Evolutionary conservation across 2,888 invertebrate genomes (phyloP).

Genomic region (Andrena haemorrhoa): DNA sequence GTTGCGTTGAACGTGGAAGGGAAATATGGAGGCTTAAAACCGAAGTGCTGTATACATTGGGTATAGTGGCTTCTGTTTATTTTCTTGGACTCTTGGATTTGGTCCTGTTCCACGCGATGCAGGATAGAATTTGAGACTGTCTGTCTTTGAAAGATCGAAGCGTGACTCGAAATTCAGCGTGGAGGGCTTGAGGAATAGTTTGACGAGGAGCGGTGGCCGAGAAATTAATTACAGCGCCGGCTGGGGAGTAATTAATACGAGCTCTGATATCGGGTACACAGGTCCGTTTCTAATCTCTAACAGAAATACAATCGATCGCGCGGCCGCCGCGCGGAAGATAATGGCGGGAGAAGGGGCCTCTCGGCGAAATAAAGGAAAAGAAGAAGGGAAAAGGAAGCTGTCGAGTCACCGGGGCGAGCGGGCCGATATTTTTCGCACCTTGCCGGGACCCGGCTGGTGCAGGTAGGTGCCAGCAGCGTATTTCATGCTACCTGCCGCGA

Average conservation of each 20-base stretch:
- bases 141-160: not conserved
- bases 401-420: slow-evolving; percentile 81
- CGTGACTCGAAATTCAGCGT: not conserved
- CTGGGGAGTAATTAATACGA: slow-evolving; percentile 47
- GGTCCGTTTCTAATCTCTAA: slow-evolving; percentile 48
- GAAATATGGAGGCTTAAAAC: no score
- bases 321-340: slow-evolving; percentile 39
- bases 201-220: slow-evolving; percentile 4
- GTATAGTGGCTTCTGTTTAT: not conserved
- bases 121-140: no score
- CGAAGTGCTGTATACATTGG: not conserved
- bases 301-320: slow-evolving; percentile 61
- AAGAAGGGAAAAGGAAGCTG: slow-evolving; percentile 70
- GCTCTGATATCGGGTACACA: slow-evolving; percentile 30
- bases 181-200: not conserved
- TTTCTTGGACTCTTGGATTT: not conserved
- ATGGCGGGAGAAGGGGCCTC: slow-evolving; percentile 34
- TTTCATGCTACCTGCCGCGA: slow-evolving; percentile 69
- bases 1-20: no score
- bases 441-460: slow-evolving; percentile 44
- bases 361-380: slow-evolving; percentile 32
- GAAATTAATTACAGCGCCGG: slow-evolving; percentile 35
- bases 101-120: not conserved
- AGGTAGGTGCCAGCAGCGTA: slow-evolving; percentile 63
- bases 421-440: slow-evolving; percentile 81